Evolutionary conservation across 2,797 vertebrate species (phyloP).

Genomic region (Ispidina lecontei): DNA sequence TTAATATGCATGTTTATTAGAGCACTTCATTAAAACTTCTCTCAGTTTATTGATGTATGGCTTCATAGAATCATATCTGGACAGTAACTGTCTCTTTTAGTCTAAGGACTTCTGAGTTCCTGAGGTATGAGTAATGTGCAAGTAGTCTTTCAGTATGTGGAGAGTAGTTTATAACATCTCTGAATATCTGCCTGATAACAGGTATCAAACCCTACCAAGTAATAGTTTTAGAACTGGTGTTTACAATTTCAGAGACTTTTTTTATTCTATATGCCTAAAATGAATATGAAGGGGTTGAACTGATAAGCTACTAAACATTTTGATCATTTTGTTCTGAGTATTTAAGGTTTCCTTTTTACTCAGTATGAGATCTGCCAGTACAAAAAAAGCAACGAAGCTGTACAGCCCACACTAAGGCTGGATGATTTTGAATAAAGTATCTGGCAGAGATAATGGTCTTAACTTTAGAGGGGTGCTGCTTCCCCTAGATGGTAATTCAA

Average conservation of each 20-base stretch:
- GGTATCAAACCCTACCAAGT: neutral
- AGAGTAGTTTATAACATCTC: neutral
- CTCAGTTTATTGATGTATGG: neutral
- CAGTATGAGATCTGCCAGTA: neutral
- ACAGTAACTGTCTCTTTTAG: neutral
- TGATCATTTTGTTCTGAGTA: neutral
- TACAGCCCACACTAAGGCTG: constrained; percentile 18
- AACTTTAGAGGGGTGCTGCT: constrained; percentile 1
- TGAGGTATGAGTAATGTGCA: neutral
- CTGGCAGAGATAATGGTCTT: constrained; percentile 41
- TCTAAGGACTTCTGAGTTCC: neutral
- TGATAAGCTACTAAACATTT: constrained; percentile 7
- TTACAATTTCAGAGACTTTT: neutral
- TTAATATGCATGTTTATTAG: neutral
- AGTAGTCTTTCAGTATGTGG: neutral
- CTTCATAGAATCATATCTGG: neutral
- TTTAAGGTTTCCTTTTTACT: constrained; percentile 24
- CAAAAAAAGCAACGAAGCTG: neutral
- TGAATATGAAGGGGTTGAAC: neutral
- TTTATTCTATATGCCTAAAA: neutral
- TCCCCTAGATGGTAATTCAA: constrained; percentile 37
- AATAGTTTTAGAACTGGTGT: neutral
- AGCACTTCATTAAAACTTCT: neutral
- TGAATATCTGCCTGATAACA: neutral
- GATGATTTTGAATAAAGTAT: constrained; percentile 39